Conservation (phyloP, 1,140 invertebrate genomes). For the Trichonephila inaurata region DNA sequence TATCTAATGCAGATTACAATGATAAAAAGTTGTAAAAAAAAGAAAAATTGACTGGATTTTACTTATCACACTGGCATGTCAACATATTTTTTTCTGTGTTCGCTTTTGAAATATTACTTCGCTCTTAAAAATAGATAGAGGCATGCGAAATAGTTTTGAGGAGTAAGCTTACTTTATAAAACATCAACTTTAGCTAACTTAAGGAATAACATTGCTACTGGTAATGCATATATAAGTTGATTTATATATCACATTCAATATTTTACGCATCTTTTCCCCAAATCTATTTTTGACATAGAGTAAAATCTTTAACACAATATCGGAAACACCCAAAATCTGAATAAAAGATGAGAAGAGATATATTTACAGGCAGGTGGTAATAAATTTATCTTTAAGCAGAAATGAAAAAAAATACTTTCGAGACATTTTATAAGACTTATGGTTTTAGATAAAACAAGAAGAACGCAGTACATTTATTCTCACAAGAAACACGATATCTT, state of each 20-base stretch:
- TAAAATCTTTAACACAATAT: neutral
- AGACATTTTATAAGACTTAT: neutral
- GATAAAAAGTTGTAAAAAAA: neutral
- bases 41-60: neutral
- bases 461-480: no score
- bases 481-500: no score
- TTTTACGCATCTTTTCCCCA: neutral
- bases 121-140: neutral
- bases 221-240: neutral
- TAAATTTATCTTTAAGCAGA: neutral
- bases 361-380: neutral
- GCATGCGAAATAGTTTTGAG: neutral
- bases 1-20: neutral
- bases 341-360: neutral
- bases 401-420: neutral
- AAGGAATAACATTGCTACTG: neutral
- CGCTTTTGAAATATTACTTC: neutral
- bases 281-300: neutral
- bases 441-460: no score
- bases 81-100: neutral
- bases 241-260: constrained; percentile 24
- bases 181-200: neutral
- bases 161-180: neutral
- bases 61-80: neutral
- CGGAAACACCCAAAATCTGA: neutral